Conservation (phyloP, 2,113 vertebrate species). For the human (Homo sapiens) region GRCh38 chr2:23149001-23149500, state of each 20-base stretch:
- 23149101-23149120: constrained; percentile 63
- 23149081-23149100: constrained; percentile 67
- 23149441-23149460: not conserved
- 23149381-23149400: not conserved
- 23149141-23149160: not conserved
- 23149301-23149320: not conserved
- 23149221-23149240: not conserved
- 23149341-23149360: not conserved
- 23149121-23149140: constrained; percentile 37
- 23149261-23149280: not conserved
- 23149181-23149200: not conserved
- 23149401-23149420: not conserved
- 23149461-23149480: not conserved
- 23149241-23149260: not conserved
- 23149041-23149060: constrained; percentile 69
- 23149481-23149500: not conserved
- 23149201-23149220: not conserved
- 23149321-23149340: not conserved
- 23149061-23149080: constrained; percentile 75
- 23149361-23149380: not conserved
- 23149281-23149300: not conserved
- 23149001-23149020: constrained; percentile 75
- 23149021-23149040: constrained; percentile 69
- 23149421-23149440: not conserved
- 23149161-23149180: constrained; percentile 46